Percentiles rank a stretch among this genome's conserved stretches.
phyloP scores from a whole-genome alignment of 2,888 invertebrate species.

The Apoda limacodes region DNA sequence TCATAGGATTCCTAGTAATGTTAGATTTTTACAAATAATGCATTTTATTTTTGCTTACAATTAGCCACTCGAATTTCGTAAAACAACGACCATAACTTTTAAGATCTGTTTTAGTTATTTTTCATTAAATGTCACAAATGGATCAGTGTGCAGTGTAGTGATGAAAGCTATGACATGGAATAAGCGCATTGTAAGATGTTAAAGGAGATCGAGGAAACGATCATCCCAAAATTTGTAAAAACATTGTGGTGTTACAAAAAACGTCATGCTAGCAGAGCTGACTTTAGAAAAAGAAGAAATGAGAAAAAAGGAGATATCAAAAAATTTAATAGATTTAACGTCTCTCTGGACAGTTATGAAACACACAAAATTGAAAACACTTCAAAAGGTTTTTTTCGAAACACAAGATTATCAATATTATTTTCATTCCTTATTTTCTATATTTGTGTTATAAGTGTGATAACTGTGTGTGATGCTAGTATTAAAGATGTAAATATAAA shows the following conservation, averaged over 20 bases:
- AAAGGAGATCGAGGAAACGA: constrained; percentile 57
- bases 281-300: constrained; percentile 34
- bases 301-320: constrained; percentile 17
- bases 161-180: too few relatives aligned
- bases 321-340: constrained; percentile 23
- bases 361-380: constrained; percentile 50
- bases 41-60: too few relatives aligned
- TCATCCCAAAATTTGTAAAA: constrained; percentile 38
- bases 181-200: too few relatives aligned
- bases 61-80: too few relatives aligned
- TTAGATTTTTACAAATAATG: too few relatives aligned
- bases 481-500: constrained; percentile 46
- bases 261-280: constrained; percentile 30
- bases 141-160: too few relatives aligned
- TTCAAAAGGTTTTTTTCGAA: constrained; percentile 18
- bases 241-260: constrained; percentile 26
- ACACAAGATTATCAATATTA: constrained; percentile 29
- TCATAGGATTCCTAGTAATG: too few relatives aligned
- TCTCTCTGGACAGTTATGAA: constrained; percentile 55
- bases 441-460: constrained; percentile 58
- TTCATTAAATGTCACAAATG: too few relatives aligned
- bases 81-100: too few relatives aligned
- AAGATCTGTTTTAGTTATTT: too few relatives aligned
- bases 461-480: constrained; percentile 62
- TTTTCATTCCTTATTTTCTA: constrained; percentile 48